A percentile compares a stretch with the other conserved stretches of the same genome.
Evolutionary conservation across 2,113 vertebrate genomes (phyloP).

Genomic region (Haemorhous mexicanus): DNA sequence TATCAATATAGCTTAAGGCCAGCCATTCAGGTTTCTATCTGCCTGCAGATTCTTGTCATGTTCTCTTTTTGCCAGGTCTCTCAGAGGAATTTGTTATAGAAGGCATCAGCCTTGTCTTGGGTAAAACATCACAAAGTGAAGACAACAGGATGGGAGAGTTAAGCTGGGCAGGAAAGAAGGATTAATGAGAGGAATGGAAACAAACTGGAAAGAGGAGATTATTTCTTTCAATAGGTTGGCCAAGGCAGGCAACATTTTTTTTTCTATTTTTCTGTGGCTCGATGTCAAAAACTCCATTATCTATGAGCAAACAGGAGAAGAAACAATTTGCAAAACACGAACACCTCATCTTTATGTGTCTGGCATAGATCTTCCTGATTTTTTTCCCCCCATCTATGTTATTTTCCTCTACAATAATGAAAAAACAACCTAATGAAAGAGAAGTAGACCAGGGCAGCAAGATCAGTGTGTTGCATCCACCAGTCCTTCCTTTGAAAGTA

Average conservation of each 20-base stretch:
- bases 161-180: constrained; percentile 7
- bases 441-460: neutral
- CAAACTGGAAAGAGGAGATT: constrained; percentile 7
- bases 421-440: neutral
- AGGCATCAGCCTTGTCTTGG: neutral
- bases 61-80: constrained; percentile 15
- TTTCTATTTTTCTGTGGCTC: constrained; percentile 14
- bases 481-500: neutral
- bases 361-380: neutral
- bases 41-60: constrained; percentile 24
- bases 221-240: constrained; percentile 10
- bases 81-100: neutral
- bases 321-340: constrained; percentile 8
- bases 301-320: neutral
- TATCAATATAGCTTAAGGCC: constrained; percentile 19
- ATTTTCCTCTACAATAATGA: neutral
- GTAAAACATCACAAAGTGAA: neutral
- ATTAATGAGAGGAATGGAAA: constrained; percentile 29
- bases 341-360: neutral
- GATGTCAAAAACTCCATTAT: constrained; percentile 43
- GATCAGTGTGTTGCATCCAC: neutral
- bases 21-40: neutral
- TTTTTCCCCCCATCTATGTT: neutral
- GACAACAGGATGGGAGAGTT: constrained; percentile 30
- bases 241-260: neutral